Evolutionary conservation across 2,888 invertebrate species (phyloP), one percentile per base, ranked within the genome.

Genomic region (Xiphydria camelus): DNA sequence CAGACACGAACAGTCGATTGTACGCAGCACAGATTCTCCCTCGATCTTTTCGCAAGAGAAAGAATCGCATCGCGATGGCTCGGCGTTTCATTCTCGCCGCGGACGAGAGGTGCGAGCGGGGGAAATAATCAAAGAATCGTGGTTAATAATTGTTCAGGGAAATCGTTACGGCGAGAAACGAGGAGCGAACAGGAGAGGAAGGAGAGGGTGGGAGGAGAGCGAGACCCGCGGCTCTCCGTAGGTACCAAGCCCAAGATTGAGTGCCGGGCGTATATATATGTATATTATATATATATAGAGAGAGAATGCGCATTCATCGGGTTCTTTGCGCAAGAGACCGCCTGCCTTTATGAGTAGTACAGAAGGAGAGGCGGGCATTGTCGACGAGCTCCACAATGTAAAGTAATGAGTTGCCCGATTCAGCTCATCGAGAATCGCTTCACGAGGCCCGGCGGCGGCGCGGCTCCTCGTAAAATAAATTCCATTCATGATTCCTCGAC

Each of bases 401-500:
- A 55, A 57, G 57, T 62, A 61, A 61, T 56, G 61, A 61, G 58
- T 55, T 53, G 45, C 53, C 45, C 49, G 55, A 57, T 56, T 52
- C 49, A 37, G 47, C 50, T 35, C 21, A 49, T 51, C 44, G 39
- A 44, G 36, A 37, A 26, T 26, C 26, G 10, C 26, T 26, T 26
- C 10, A 4, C 10, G 2, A 2, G 3, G 4, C 6, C 26, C 26
- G n/a, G n/a, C n/a, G n/a, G n/a, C n/a, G 3, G 26, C 9, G 12
- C 1, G 26, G 12, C 26, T n/a, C 5, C 10, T 26, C 14, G 10
- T 7, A 57, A 45, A 45, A 50, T 51, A 55, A 52, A 55, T 44
- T 55, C 45, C 40, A 45, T 41, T 51, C 47, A 22, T 37, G 23
- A 37, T 37, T 37, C 23, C 37, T 25, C 32, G 41, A 39, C 45